A percentile compares a stretch with the other conserved stretches of the same genome.
Evolutionary conservation across 2,888 invertebrate species (phyloP).

Genomic region (Andricus curvator): DNA sequence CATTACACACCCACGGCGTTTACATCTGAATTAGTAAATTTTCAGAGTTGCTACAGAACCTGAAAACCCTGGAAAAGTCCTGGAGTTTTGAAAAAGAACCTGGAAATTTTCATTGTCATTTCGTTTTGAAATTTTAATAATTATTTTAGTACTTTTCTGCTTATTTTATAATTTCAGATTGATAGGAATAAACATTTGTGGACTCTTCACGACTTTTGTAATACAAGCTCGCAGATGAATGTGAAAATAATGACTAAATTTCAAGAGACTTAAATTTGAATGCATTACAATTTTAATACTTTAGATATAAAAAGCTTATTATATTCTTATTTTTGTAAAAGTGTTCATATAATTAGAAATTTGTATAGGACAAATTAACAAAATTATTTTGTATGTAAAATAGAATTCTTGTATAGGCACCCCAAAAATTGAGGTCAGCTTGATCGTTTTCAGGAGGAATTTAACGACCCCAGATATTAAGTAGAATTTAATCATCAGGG

Average conservation of each 20-base stretch:
- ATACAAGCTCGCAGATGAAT: too few relatives aligned
- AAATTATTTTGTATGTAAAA: neutral
- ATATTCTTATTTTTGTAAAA: too few relatives aligned
- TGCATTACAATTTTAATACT: neutral
- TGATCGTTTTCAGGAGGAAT: constrained; percentile 42
- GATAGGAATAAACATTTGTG: too few relatives aligned
- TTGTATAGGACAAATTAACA: neutral
- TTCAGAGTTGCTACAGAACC: too few relatives aligned
- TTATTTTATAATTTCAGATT: too few relatives aligned
- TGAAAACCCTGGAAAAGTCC: too few relatives aligned
- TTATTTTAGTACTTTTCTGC: too few relatives aligned
- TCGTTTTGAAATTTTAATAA: too few relatives aligned
- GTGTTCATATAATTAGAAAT: too few relatives aligned
- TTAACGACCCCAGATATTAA: constrained; percentile 68
- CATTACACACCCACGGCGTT: neutral
- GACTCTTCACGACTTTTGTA: too few relatives aligned
- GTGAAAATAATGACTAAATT: neutral
- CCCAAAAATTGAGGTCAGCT: constrained; percentile 45
- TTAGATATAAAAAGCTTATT: neutral
- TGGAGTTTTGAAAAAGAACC: too few relatives aligned
- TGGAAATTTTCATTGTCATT: too few relatives aligned
- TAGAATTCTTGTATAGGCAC: neutral
- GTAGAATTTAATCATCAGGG: constrained; percentile 74
- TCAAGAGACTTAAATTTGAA: neutral
- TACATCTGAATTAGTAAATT: neutral